These are phyloP conservation scores for Enteromius thamalakanensis DNA, from an alignment of 2,797 vertebrate genomes.

Conservation along the genomic window DNA sequence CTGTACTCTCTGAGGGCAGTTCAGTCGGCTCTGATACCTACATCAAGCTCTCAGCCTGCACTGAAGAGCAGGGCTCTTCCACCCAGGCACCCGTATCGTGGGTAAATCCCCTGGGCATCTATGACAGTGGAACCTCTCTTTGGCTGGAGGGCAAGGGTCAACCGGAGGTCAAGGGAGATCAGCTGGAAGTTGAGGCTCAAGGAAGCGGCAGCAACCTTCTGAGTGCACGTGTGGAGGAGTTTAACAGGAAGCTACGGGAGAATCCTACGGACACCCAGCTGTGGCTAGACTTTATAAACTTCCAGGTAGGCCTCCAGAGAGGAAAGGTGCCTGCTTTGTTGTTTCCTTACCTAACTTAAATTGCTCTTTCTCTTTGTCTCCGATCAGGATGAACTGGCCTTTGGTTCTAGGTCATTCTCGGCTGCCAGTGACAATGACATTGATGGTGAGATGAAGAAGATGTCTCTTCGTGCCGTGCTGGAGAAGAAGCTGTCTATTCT, in stretches of 20 bases:
- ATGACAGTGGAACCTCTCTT: constrained; percentile 85
- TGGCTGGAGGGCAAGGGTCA: constrained; percentile 90
- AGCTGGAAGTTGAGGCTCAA: constrained; percentile 49
- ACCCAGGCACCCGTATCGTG: constrained; percentile 56
- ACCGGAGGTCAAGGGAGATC: constrained; percentile 57
- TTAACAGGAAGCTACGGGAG: constrained; percentile 89
- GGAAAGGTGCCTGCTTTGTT: neutral
- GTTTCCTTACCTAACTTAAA: neutral
- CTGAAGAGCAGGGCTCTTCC: constrained; percentile 57
- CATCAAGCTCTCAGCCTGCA: constrained; percentile 75
- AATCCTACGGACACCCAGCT: constrained; percentile 82
- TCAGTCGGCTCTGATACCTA: constrained; percentile 63
- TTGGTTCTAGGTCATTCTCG: constrained; percentile 67
- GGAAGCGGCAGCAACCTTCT: constrained; percentile 53
- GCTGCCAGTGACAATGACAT: constrained; percentile 69
- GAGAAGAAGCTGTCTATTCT: constrained; percentile 95
- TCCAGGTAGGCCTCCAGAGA: constrained; percentile 81
- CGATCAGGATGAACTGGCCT: constrained; percentile 83
- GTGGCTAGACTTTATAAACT: constrained; percentile 91
- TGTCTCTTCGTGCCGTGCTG: constrained; percentile 82
- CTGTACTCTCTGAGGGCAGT: constrained; percentile 47
- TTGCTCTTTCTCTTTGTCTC: constrained; percentile 12
- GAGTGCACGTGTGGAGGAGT: constrained; percentile 82
- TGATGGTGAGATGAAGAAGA: constrained; percentile 71
- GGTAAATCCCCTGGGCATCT: constrained; percentile 89